Percentiles rank a stretch among this genome's conserved stretches.
These are phyloP conservation scores for Taphrorychus bicolor DNA, from an alignment of 2,888 invertebrate genomes.

Conservation along the genomic window DNA sequence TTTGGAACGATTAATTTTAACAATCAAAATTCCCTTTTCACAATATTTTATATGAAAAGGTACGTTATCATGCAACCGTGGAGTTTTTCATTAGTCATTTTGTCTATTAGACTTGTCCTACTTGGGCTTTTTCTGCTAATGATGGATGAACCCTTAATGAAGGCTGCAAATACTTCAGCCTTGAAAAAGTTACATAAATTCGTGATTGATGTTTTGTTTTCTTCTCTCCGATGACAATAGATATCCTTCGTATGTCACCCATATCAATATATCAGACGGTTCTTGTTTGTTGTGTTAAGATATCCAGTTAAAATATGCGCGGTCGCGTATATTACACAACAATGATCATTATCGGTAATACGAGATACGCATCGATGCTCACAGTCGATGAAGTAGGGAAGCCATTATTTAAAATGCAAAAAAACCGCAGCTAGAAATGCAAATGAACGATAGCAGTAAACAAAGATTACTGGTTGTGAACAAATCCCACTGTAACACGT, in stretches of 20 bases:
- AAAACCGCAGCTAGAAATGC: constrained; percentile 51
- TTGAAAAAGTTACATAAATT: constrained; percentile 24
- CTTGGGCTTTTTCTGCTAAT: constrained; percentile 44
- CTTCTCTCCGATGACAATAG: constrained; percentile 7
- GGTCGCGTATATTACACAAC: constrained; percentile 30
- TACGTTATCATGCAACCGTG: constrained; percentile 49
- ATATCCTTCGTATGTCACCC: not conserved
- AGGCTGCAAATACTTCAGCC: constrained; percentile 42
- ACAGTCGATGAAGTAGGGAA: constrained; percentile 33
- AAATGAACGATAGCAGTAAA: constrained; percentile 54
- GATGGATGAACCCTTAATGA: constrained; percentile 53
- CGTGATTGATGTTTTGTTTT: constrained; percentile 40
- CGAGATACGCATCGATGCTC: constrained; percentile 39
- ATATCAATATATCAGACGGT: not conserved
- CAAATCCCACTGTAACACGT: constrained; percentile 59
- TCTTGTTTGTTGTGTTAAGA: constrained; percentile 1
- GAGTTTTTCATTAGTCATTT: constrained; percentile 44
- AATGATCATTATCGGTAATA: constrained; percentile 40
- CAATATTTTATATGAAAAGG: constrained; percentile 11
- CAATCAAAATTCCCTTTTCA: not conserved
- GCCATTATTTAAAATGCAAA: constrained; percentile 51
- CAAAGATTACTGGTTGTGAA: constrained; percentile 54
- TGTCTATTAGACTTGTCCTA: constrained; percentile 41
- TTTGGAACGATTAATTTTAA: not conserved
- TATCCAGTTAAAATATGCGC: constrained; percentile 31